Conservation (phyloP, 2,888 invertebrate genomes). For the Polyommatus iphigenia region DNA sequence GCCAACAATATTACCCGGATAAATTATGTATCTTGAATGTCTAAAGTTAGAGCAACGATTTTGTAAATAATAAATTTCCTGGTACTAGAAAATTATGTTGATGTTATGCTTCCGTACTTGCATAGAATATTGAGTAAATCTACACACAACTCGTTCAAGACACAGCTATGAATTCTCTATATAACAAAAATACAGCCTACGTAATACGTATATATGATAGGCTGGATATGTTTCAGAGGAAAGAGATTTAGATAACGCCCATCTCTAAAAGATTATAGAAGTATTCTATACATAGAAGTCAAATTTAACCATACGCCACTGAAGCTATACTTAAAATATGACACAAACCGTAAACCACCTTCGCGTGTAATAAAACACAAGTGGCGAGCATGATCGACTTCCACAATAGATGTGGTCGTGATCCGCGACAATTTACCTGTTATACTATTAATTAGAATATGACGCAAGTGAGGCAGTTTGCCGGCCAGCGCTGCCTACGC, state of each 20-base stretch:
- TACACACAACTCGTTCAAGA: not conserved
- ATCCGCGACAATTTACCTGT: slow-evolving; percentile 49
- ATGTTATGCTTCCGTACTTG: not conserved
- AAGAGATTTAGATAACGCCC: too few relatives aligned
- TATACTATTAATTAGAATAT: slow-evolving; percentile 58
- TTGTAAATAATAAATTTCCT: not conserved
- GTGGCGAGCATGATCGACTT: not conserved
- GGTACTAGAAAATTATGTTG: not conserved
- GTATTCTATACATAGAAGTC: too few relatives aligned
- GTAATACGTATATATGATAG: too few relatives aligned
- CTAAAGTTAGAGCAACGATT: not conserved
- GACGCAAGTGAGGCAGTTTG: slow-evolving; percentile 55
- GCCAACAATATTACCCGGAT: not conserved
- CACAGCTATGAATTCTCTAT: not conserved
- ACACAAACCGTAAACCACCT: too few relatives aligned
- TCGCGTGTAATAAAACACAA: not conserved
- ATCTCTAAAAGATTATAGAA: too few relatives aligned
- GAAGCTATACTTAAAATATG: too few relatives aligned
- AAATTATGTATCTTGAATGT: not conserved
- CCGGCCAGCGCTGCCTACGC: slow-evolving; percentile 61
- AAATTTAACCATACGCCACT: too few relatives aligned
- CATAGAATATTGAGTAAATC: not conserved
- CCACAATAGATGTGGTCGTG: slow-evolving; percentile 16
- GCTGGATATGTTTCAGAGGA: too few relatives aligned
- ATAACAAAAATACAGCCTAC: not conserved